phyloP scores from a whole-genome alignment of 2,113 vertebrate genomes.

The Pedetes capensis region DNA sequence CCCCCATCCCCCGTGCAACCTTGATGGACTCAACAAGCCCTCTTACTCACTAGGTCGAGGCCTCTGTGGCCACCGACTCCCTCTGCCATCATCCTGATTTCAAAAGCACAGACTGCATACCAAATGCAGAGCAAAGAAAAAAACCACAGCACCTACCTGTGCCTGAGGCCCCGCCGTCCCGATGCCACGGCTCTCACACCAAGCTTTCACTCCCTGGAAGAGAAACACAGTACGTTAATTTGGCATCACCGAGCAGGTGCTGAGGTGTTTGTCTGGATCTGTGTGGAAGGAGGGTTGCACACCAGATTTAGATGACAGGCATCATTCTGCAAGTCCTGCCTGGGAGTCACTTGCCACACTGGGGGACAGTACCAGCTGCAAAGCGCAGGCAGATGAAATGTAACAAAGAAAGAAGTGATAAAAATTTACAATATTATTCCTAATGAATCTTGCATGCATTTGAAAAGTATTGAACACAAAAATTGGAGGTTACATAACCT shows the following conservation, averaged over 20 bases:
- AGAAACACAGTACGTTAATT: background rate
- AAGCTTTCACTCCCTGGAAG: background rate
- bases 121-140: fast-evolving
- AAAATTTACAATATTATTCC: fast-evolving
- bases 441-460: background rate
- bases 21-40: background rate
- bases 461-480: background rate
- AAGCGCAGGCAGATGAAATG: background rate
- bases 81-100: fast-evolving
- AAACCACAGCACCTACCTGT: background rate
- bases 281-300: fast-evolving
- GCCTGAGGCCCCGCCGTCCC: background rate
- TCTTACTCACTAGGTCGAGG: fast-evolving
- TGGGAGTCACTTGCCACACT: background rate
- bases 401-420: too few species aligned
- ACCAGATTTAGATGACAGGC: fast-evolving
- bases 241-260: fast-evolving
- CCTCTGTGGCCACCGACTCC: fast-evolving
- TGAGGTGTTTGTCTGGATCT: too few species aligned
- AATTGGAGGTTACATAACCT: background rate
- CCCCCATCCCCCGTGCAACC: fast-evolving
- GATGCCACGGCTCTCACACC: background rate
- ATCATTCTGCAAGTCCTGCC: too few species aligned
- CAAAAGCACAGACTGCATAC: fast-evolving
- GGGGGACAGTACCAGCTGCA: background rate